Base-by-base conservation (phyloP, 1,140 invertebrate genomes). In the Drosophila tani region DNA sequence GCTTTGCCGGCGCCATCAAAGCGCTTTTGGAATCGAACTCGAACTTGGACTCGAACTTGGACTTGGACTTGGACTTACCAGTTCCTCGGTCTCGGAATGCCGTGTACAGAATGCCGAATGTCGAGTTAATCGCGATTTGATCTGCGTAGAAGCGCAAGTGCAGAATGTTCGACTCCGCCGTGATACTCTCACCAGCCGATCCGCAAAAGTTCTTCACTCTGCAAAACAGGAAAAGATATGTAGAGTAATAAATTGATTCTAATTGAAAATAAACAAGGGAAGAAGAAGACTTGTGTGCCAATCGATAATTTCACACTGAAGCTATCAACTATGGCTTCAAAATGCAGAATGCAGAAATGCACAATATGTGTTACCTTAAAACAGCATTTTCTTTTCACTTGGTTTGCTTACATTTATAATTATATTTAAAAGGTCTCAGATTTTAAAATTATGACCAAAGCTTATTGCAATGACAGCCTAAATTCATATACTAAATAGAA, bases 151-250 rank as follows among this genome's bases (percentile, higher is more conserved):
- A 97, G 56, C 96, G 93, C 35, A 97, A 93, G 77, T 96, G 95
- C 64, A 97, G 93, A 9, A 95, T 93, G 77, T 96, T 96, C 14
- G 94, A 93, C 15, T 93, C 93, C 3, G 95, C 94, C 46, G 93
- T 93, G 12, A 97, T 94, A 11, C 95, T 93, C 70, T 97, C 96
- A 0, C 96, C 96, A 9, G 96, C 95, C 15, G 96, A 96, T 0
- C 97, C 96, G 87, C 97, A 98, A 93, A 96, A 97, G 81, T 96
- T 95, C 79, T 95, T 95, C 14, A 95, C 71, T 63, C 95, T 93
- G 69, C 8, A 65, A 77, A 2, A 19, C 6, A 53, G 24, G 40
- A 19, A n/a, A 63, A 59, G 1, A 29, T 29, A 29, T 29, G 27
- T 29, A 29, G 27, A 24, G 3, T 24, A 24, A 24, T 24, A 24